Evolutionary conservation across 35 echinoderm and acorn worm genomes (phyloP), one percentile per base, ranked within the genome.

Genomic region (Apostichopus japonicus): DNA sequence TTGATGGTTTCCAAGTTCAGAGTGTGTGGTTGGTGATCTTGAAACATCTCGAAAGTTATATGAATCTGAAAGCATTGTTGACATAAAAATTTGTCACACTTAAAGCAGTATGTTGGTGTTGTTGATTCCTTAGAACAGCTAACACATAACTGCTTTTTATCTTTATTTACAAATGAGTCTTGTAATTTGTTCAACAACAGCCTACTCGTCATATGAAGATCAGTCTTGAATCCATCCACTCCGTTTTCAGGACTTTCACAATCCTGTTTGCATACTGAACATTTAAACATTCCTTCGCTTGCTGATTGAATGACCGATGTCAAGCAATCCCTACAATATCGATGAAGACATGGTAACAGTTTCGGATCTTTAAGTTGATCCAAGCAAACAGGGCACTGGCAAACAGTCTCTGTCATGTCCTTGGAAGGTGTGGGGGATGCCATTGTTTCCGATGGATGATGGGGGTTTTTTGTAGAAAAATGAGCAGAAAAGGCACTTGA

Each of bases 291-390:
- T 6, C 21, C 81, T 7, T 23, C 54, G 57, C 57, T 4, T n/a
- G 16, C n/a, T 6, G 54, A 53, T 57, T 84, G 53, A 57, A 84
- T n/a, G 2, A 84, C 53, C 59, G 53, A 22, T 4, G 8, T 22
- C 53, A 84, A 84, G 23, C 53, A 84, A 58, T 84, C 54, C 53
- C 24, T 84, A 58, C 81, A 84, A 16, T 84, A 84, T 84, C 54
- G 81, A 84, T 84, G 81, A 62, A 84, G 81, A 84, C 81, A 84
- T 24, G 81, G 81, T 58, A 84, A 57, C 81, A 5, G 81, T 84
- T 84, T 84, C 81, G 81, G 81, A 57, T 84, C 81, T 9, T 57
- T 84, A 23, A 84, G 23, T 84, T 56, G 53, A 54, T 84, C 81
- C 81, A 58, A 57, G 53, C 81, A 84, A 54, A 84, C 57, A 17